These are phyloP conservation scores for Zootoca vivipara DNA, from an alignment of 2,113 vertebrate genomes.

Conservation along the genomic window DNA sequence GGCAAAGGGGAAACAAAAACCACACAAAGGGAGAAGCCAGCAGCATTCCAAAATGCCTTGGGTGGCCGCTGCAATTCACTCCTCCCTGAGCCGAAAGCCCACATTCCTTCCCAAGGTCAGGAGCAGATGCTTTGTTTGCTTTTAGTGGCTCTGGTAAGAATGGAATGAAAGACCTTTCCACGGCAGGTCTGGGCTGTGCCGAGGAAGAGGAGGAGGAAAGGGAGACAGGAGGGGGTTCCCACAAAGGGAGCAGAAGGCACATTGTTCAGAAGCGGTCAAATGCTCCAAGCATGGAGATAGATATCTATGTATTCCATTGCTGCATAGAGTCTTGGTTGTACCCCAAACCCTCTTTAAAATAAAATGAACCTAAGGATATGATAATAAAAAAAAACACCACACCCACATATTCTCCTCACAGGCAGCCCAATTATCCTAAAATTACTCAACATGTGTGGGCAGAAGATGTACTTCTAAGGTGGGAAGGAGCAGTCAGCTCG, in stretches of 20 bases:
- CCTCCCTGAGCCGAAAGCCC: neutral
- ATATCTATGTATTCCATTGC: neutral
- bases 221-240: fast-evolving
- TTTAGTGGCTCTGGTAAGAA: neutral
- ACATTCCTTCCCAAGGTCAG: constrained; percentile 26
- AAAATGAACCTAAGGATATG: neutral
- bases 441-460: neutral
- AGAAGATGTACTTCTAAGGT: neutral
- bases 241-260: neutral
- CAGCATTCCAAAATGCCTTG: constrained; percentile 1
- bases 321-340: neutral
- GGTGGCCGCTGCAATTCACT: constrained; percentile 3
- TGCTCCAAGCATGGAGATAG: neutral
- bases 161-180: constrained; percentile 9
- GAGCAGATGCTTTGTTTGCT: neutral
- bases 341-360: neutral
- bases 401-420: neutral
- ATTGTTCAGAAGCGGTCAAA: neutral
- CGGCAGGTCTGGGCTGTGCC: neutral
- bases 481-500: neutral
- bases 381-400: neutral
- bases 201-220: neutral
- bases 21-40: constrained; percentile 20
- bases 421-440: neutral
- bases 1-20: neutral